These are phyloP conservation scores for Struthidea cinerea DNA, from an alignment of 2,113 vertebrate genomes.

Conservation along the genomic window DNA sequence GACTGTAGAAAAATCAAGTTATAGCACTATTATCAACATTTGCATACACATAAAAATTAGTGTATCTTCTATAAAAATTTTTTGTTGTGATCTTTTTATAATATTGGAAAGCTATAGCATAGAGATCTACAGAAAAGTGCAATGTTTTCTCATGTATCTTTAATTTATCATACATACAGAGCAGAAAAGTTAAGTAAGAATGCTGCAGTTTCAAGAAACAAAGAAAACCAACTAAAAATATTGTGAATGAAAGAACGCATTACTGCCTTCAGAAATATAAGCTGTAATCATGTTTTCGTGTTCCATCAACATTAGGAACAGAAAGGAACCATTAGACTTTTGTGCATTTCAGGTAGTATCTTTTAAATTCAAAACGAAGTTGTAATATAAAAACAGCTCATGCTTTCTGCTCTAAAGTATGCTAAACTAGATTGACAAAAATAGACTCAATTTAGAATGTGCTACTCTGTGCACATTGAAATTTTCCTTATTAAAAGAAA, in stretches of 20 bases:
- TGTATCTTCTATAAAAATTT: neutral
- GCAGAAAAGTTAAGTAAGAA: neutral
- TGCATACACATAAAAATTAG: neutral
- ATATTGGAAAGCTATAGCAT: neutral
- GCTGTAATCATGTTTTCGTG: neutral
- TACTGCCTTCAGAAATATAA: neutral
- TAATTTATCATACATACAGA: neutral
- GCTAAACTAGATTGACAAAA: neutral
- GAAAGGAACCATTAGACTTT: neutral
- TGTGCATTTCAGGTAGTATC: neutral
- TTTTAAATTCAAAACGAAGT: neutral
- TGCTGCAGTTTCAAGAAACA: neutral
- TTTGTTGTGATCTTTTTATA: neutral
- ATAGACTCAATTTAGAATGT: neutral
- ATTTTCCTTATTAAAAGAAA: neutral
- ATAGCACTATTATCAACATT: neutral
- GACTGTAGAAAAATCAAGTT: neutral
- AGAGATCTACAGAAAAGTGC: neutral
- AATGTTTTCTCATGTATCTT: neutral
- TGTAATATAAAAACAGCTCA: neutral
- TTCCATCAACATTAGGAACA: neutral
- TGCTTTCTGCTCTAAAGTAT: neutral
- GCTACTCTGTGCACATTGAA: neutral
- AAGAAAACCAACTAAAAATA: neutral
- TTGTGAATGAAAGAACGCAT: neutral